A percentile compares a stretch with the other conserved stretches of the same genome.
Conservation (phyloP, 2,113 vertebrate species). For the Oryzias melastigma region DNA sequence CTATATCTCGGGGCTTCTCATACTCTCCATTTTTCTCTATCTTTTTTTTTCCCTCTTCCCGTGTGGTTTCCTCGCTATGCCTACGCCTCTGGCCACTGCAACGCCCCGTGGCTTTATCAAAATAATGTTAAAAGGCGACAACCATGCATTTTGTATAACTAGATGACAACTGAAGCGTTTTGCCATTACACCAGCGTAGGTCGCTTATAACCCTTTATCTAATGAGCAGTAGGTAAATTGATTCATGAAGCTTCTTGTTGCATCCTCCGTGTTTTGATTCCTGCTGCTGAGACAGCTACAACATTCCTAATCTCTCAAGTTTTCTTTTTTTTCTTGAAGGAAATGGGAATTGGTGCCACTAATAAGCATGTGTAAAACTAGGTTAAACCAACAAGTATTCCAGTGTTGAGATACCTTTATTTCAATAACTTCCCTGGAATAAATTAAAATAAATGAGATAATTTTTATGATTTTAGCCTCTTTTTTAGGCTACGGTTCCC, state of each 20-base stretch:
- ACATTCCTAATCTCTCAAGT: not conserved
- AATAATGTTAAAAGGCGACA: conserved; percentile 52
- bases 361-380: conserved; percentile 1
- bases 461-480: too few relatives aligned
- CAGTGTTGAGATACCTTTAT: too few relatives aligned
- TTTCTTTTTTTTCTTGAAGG: not conserved
- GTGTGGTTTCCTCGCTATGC: conserved; percentile 25
- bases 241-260: conserved; percentile 15
- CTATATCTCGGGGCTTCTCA: conserved; percentile 63
- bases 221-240: conserved; percentile 14
- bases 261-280: conserved; percentile 10
- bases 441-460: too few relatives aligned
- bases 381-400: too few relatives aligned
- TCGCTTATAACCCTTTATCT: conserved; percentile 29
- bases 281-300: not conserved
- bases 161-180: conserved; percentile 50
- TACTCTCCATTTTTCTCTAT: conserved; percentile 36
- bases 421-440: too few relatives aligned
- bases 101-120: conserved; percentile 52
- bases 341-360: not conserved
- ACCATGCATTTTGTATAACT: conserved; percentile 38
- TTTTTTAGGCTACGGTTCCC: too few relatives aligned
- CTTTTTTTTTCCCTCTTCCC: conserved; percentile 11
- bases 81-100: conserved; percentile 51
- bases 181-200: conserved; percentile 34